Evolutionary conservation across 2,113 vertebrate species (phyloP).

Genomic region (Sterrhoptilus dennistouni): DNA sequence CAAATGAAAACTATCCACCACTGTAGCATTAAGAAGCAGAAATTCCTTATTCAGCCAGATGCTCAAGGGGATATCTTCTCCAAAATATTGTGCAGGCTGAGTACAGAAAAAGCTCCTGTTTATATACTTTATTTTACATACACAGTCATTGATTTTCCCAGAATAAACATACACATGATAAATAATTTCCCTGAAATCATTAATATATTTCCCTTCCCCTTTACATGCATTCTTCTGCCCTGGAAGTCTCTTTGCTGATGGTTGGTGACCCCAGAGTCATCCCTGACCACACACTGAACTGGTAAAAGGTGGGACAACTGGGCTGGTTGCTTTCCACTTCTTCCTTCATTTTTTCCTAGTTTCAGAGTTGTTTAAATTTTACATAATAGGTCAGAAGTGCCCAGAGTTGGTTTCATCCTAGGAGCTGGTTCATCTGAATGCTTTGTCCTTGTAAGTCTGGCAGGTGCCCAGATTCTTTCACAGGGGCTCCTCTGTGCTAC

Average conservation of each 20-base stretch:
- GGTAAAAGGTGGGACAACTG: not conserved
- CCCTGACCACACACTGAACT: not conserved
- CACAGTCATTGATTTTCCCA: not conserved
- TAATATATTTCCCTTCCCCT: not conserved
- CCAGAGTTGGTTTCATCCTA: not conserved
- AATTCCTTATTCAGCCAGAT: not conserved
- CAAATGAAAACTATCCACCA: not conserved
- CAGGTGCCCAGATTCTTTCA: not conserved
- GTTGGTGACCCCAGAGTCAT: not conserved
- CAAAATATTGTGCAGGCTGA: not conserved
- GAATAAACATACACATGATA: not conserved
- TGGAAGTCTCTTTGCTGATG: not conserved
- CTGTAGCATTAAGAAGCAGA: not conserved
- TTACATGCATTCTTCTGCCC: fast-evolving
- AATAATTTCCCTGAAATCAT: not conserved
- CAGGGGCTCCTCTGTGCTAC: not conserved
- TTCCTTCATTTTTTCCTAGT: not conserved
- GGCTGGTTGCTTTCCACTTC: not conserved
- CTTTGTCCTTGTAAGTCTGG: not conserved
- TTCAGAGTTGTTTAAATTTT: not conserved
- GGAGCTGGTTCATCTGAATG: not conserved
- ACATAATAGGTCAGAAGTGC: not conserved
- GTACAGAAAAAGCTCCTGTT: not conserved
- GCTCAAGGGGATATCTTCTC: not conserved
- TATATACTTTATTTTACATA: not conserved